A percentile compares a stretch with the other conserved stretches of the same genome.
phyloP scores from a whole-genome alignment of 37 sponge, comb jelly and placozoan genomes.

The Geodia barretti region DNA sequence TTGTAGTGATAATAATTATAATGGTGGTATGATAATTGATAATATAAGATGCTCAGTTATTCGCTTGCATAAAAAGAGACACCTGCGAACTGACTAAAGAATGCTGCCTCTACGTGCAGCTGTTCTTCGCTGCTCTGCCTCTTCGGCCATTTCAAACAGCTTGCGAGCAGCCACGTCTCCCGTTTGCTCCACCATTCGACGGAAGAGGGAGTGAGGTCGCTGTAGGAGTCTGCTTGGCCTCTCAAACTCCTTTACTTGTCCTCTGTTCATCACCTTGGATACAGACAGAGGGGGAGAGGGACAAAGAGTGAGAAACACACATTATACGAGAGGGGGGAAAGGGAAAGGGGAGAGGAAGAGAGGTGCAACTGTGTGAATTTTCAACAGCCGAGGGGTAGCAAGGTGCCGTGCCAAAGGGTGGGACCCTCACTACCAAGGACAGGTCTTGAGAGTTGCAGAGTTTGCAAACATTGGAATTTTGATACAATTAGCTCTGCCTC shows the following conservation, averaged over 20 bases:
- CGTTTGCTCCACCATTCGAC: constrained; percentile 48
- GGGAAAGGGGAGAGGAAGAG: too few relatives aligned
- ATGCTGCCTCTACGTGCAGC: neutral
- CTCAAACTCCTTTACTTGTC: constrained; percentile 56
- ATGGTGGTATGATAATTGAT: neutral
- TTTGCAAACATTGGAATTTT: too few relatives aligned
- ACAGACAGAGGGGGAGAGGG: too few relatives aligned
- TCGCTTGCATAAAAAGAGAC: neutral
- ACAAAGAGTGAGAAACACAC: neutral
- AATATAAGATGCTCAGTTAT: too few relatives aligned
- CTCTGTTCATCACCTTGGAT: constrained; percentile 56
- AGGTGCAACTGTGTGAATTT: too few relatives aligned
- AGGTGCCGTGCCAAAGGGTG: too few relatives aligned
- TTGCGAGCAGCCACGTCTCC: constrained; percentile 31
- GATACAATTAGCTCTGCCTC: too few relatives aligned
- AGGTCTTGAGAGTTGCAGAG: too few relatives aligned
- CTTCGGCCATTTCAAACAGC: constrained; percentile 50
- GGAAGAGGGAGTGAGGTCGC: constrained; percentile 32
- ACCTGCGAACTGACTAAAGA: neutral
- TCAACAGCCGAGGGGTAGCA: too few relatives aligned
- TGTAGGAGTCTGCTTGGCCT: constrained; percentile 46
- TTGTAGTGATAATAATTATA: constrained; percentile 1
- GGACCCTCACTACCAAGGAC: neutral
- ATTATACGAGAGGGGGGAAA: too few relatives aligned
- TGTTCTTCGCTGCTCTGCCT: constrained; percentile 31